These are phyloP conservation scores for Biston stratarius DNA, from an alignment of 2,888 invertebrate genomes.

Conservation along the genomic window DNA sequence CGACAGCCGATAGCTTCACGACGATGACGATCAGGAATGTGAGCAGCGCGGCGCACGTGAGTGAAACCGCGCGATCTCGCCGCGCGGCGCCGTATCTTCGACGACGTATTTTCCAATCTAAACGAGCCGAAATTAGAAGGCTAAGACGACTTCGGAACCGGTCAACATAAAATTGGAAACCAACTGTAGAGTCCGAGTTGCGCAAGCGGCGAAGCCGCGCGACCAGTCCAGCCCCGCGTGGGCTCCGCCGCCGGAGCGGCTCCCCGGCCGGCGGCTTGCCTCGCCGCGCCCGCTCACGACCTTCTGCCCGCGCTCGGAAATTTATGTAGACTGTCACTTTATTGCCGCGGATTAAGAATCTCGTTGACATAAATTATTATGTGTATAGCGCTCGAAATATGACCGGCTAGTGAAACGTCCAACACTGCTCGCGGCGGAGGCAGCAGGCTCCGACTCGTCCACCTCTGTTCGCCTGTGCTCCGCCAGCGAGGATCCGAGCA, in stretches of 20 bases:
- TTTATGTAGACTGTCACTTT: constrained; percentile 75
- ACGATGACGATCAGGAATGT: constrained; percentile 54
- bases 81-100: constrained; percentile 51
- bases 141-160: constrained; percentile 83
- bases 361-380: constrained; percentile 77
- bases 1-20: constrained; percentile 47
- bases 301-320: constrained; percentile 53
- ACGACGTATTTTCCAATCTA: constrained; percentile 83
- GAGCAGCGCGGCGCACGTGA: constrained; percentile 52
- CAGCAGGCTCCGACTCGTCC: constrained; percentile 19
- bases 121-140: constrained; percentile 86
- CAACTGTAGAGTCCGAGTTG: constrained; percentile 82
- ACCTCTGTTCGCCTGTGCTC: constrained; percentile 25
- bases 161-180: constrained; percentile 87
- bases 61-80: constrained; percentile 51
- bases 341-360: constrained; percentile 77
- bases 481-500: not conserved
- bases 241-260: constrained; percentile 67
- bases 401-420: constrained; percentile 57
- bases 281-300: constrained; percentile 56
- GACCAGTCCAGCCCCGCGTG: constrained; percentile 82
- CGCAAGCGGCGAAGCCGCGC: constrained; percentile 74
- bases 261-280: constrained; percentile 25
- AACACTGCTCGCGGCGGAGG: constrained; percentile 40
- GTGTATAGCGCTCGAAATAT: constrained; percentile 63